These are phyloP conservation scores for Harpagoxenus sublaevis DNA, from an alignment of 2,888 invertebrate genomes.

Conservation along the genomic window DNA sequence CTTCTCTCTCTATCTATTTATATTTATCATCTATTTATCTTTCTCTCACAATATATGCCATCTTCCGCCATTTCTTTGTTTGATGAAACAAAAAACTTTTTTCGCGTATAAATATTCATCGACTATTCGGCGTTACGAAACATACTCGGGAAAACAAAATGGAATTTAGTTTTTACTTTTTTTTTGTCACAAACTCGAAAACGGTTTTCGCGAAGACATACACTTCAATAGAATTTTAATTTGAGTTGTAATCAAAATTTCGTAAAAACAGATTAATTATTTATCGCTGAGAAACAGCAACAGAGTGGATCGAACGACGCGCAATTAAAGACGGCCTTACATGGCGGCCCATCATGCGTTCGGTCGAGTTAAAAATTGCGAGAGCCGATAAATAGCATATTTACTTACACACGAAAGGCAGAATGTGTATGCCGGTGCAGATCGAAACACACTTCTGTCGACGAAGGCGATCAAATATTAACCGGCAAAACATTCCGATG, in stretches of 20 bases:
- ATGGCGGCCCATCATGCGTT: not conserved
- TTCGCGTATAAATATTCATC: not conserved
- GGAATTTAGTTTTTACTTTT: not conserved
- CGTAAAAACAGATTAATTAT: not conserved
- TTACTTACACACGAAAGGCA: slow-evolving; percentile 9
- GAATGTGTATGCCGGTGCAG: not conserved
- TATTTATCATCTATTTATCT: not conserved
- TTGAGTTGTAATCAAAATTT: not conserved
- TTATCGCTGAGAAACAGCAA: not conserved
- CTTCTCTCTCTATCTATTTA: not conserved
- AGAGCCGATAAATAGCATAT: slow-evolving; percentile 21
- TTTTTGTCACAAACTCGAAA: not conserved
- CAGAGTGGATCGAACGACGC: not conserved
- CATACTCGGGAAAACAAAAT: not conserved
- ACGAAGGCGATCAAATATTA: slow-evolving; percentile 21
- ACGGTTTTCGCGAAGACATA: not conserved
- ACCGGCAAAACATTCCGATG: slow-evolving; percentile 22
- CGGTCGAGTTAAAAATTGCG: slow-evolving; percentile 37
- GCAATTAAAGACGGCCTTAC: slow-evolving; percentile 7
- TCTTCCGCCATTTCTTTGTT: not conserved
- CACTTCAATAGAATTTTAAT: not conserved
- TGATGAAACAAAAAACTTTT: not conserved
- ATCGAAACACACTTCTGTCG: slow-evolving; percentile 36
- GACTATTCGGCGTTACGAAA: not conserved
- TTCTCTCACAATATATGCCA: not conserved